phyloP scores from a whole-genome alignment of 1,140 invertebrate species.

The Wasmannia auropunctata region DNA sequence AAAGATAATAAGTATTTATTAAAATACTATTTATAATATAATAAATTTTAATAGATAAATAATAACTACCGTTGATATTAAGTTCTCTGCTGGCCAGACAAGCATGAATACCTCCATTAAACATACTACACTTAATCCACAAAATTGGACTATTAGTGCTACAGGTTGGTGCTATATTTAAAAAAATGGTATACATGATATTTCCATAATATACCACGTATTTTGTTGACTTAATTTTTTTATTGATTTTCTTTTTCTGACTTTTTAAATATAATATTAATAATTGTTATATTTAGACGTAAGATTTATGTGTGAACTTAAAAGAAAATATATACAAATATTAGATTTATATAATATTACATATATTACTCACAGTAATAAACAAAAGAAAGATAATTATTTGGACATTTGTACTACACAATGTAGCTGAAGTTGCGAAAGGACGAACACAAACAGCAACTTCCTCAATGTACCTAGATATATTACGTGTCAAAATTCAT shows the following conservation, averaged over 20 bases:
- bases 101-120: neutral
- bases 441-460: neutral
- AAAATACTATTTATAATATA: neutral
- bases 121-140: neutral
- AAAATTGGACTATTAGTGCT: neutral
- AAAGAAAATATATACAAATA: neutral
- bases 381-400: neutral
- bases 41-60: neutral
- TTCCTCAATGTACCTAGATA: neutral
- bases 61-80: neutral
- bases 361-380: neutral
- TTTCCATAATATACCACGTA: neutral
- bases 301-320: neutral
- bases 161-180: neutral
- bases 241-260: neutral
- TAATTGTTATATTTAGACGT: neutral
- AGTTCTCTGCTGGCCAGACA: conserved; percentile 5
- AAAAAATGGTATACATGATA: neutral
- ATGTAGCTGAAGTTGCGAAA: neutral
- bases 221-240: neutral
- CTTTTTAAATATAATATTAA: neutral
- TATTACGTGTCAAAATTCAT: too few species aligned
- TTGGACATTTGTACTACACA: neutral
- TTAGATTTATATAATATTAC: neutral
- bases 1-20: neutral